Base-by-base conservation (phyloP, 2,797 vertebrate genomes). In the Astyanax mexicanus region DNA sequence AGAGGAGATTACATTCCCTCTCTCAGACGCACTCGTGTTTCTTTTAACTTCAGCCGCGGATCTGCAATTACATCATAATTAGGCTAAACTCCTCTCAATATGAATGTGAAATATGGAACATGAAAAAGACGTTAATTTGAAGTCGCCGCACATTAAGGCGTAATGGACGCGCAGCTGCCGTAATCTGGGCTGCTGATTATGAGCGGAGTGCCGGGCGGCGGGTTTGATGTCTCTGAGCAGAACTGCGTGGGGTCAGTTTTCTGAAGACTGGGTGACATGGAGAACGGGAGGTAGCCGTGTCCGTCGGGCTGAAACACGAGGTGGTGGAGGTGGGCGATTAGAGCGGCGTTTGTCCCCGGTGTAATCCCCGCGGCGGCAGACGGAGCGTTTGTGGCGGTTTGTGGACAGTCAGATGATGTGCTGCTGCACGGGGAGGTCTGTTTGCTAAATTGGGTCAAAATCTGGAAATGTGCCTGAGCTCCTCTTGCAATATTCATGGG, bases 401-500 rank as follows among this genome's bases (percentile, higher is more conserved):
- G 51, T 68, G 78, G 78, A 72, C 80, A 64, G 68, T 40, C 21
- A 78, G 58, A 70, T 67, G 80, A 77, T 66, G 80, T 83, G 57
- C 25, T 54, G 21, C 51, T n/a, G 58, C 74, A 69, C 29, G 15
- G 19, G 40, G 80, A 82, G 78, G 82, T 78, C 82, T 84, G 83
- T 81, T 82, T 69, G 71, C 76, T 84, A 85, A 87, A 86, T 85
- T 85, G 81, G 85, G 85, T 85, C 78, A 82, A 80, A 82, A 73
- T 77, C 68, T 77, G 76, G 73, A 78, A 84, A 74, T 47, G 58
- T 71, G 80, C 79, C 72, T 37, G 61, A 67, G 71, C 75, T 82
- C 68, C 66, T 85, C 60, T 72, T 86, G 80, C 81, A 86, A 84
- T 85, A 85, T 87, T 84, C 81, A 85, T 84, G 80, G 74, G 51